Percentiles rank a stretch among this genome's conserved stretches.
These are phyloP conservation scores for Desmodus rotundus DNA, from an alignment of 2,113 vertebrate genomes.

Conservation along the genomic window DNA sequence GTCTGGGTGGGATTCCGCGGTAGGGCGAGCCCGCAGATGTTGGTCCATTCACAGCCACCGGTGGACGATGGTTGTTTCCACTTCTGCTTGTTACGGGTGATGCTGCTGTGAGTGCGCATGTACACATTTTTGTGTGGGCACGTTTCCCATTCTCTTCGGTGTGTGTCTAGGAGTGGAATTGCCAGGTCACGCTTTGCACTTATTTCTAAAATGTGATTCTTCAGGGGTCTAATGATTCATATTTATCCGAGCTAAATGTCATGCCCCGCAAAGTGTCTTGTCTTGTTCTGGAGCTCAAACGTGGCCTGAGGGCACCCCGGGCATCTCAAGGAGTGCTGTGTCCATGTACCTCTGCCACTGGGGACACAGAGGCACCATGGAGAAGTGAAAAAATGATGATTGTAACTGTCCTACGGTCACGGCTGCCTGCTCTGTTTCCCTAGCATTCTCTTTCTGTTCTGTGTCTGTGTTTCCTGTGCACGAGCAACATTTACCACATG, in stretches of 20 bases:
- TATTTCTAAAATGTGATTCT: background rate
- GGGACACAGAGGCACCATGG: background rate
- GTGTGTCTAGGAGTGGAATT: background rate
- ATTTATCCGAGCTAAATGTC: background rate
- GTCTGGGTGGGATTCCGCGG: background rate
- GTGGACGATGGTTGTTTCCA: background rate
- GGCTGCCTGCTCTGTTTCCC: background rate
- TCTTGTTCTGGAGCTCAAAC: background rate
- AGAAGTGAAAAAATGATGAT: background rate
- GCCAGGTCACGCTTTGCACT: background rate
- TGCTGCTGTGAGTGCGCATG: background rate
- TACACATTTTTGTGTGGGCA: background rate
- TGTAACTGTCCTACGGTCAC: background rate
- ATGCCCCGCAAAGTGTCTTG: background rate
- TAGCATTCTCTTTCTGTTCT: background rate
- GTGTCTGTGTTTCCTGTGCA: background rate
- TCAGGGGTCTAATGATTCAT: background rate
- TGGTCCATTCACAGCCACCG: background rate
- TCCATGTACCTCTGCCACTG: background rate
- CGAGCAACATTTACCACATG: background rate
- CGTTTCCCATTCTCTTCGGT: background rate
- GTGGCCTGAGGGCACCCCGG: background rate
- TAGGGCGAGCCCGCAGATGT: background rate
- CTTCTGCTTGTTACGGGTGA: background rate
- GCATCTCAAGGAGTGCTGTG: background rate